Base-by-base conservation (phyloP, 2,888 invertebrate genomes). In the Leptopilina syphax region DNA sequence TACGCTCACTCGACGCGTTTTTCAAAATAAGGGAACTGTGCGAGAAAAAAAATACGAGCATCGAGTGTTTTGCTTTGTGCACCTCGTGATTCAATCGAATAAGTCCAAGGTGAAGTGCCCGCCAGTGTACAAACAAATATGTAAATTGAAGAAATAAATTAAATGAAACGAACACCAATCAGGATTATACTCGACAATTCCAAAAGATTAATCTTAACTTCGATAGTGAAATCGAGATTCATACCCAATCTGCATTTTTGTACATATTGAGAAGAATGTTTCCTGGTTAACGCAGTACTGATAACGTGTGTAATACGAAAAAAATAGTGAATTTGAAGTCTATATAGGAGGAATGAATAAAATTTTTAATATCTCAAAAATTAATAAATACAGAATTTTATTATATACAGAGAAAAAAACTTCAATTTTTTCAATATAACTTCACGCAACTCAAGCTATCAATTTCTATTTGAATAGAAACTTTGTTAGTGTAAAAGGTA, bases 61-160 rank as follows among this genome's bases (percentile, higher is more conserved):
- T 73, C 34, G 57, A 73, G 57, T 73, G 73, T 73, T 73, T 44
- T 34, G 57, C 34, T 73, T 57, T 50, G 10, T 73, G 57, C 57
- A n/a, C 34, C 54, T 34, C 57, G 73, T 73, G 73, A 73, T 73
- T 73, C 73, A 73, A 73, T 57, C 73, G 73, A 34, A 57, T 73
- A 10, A 57, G 73, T 57, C 54, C 73, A 54, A 27, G n/a, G 34
- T 27, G 54, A 54, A 34, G 57, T 34, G 54, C 7, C 44, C 44
- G 44, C 44, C 6, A 44, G 34, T 57, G 10, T 27, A 3, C 57
- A 27, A 73, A 34, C 13, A 57, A 34, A 57, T 54, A 13, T 73
- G 57, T 34, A 73, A 57, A 63, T 63, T 63, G 24, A 63, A 63
- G 63, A 63, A 63, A 73, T 73, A 34, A 73, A 73, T 73, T 34